Evolutionary conservation across 2,888 invertebrate genomes (phyloP).

Genomic region (Sminthurinus aureus): DNA sequence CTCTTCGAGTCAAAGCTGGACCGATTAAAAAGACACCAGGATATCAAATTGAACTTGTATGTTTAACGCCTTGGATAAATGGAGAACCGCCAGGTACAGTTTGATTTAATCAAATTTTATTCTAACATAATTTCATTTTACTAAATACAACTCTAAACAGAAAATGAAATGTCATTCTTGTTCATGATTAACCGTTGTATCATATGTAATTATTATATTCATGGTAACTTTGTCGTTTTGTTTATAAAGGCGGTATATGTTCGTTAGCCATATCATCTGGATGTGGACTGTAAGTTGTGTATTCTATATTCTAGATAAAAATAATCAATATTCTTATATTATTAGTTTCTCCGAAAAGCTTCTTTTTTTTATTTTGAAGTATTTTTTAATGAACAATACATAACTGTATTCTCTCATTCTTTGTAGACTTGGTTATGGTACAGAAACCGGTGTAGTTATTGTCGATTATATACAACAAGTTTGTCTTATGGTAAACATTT

Average conservation of each 20-base stretch:
- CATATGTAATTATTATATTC: no score
- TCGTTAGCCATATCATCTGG: conserved; percentile 94
- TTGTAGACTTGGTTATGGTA: conserved; percentile 93
- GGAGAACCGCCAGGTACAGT: conserved; percentile 75
- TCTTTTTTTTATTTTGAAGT: neutral
- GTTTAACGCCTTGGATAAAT: conserved; percentile 84
- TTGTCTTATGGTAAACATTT: conserved; percentile 70
- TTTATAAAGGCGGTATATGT: conserved; percentile 70
- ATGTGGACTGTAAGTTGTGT: conserved; percentile 82
- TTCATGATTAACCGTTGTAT: no score
- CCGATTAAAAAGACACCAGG: conserved; percentile 89
- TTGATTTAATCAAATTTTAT: no score
- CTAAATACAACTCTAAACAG: no score
- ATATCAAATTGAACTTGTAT: conserved; percentile 95
- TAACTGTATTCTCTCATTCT: neutral
- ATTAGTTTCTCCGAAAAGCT: neutral
- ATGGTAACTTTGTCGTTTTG: no score
- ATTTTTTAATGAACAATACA: neutral
- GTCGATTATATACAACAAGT: conserved; percentile 92
- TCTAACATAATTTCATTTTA: no score
- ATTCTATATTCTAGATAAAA: neutral
- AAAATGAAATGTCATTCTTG: no score
- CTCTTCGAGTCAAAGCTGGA: conserved; percentile 76
- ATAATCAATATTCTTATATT: neutral
- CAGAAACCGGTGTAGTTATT: conserved; percentile 93